Evolutionary conservation across 37 sponge, comb jelly and placozoan species (phyloP), one percentile per base, ranked within the genome.

Genomic region (Cladorhizidae sp.): DNA sequence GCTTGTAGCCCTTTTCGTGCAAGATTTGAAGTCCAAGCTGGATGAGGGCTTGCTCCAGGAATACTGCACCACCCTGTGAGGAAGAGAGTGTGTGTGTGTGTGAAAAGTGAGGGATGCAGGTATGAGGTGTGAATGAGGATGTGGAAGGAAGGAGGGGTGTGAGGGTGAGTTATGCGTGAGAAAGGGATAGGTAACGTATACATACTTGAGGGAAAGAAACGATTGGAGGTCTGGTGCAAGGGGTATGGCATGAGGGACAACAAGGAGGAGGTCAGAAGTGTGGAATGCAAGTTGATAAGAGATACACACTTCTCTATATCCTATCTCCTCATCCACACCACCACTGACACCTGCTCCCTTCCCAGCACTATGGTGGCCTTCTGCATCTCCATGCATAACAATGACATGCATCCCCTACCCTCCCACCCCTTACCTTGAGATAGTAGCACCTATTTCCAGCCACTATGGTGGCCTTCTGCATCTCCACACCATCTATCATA

Each of bases 401-500:
- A n/a, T n/a, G n/a, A n/a, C n/a, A n/a, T n/a, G n/a, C n/a, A n/a
- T n/a, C n/a, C 14, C 45, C 64, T 43, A 43, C n/a, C 63, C 40
- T n/a, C 28, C 33, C 22, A 15, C 28, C 15, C 31, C 73, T 37
- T 28, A 72, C 93, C 77, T 94, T 94, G 31, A 94, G 85, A 71
- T 94, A 94, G 83, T 94, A 94, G 55, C 94, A 94, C 61, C 94
- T 58, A 71, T 90, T 90, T 49, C 99, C 99, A 45, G 99, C 91
- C 11, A 73, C 80, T 33, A 70, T 67, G 23, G 96, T 86, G 23
- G 94, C 99, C 49, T 85, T 83, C 49, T 98, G 90, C 25, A 73
- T 87, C 81, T 98, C 99, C 75, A 91, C 96, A 31, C 94, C 99
- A 54, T 93, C 96, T 0, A 98, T 82, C 99, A 98, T 98, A 65